These are phyloP conservation scores for Leucophenga montana DNA, from an alignment of 2,888 invertebrate genomes.

Conservation along the genomic window DNA sequence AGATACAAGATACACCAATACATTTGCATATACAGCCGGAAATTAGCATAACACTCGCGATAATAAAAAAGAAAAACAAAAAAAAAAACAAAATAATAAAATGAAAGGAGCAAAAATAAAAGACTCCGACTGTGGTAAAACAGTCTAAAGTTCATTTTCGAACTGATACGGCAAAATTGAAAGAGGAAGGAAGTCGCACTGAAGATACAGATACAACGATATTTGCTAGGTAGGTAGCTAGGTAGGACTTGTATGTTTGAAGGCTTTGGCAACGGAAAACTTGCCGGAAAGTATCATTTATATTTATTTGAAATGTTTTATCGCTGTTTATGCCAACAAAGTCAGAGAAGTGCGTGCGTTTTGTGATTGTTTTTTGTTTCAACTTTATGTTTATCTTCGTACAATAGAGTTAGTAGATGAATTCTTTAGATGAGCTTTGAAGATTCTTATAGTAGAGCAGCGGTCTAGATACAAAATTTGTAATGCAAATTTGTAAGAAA, in stretches of 20 bases:
- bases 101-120: slow-evolving; percentile 30
- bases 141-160: slow-evolving; percentile 53
- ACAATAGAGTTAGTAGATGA: no score
- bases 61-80: slow-evolving; percentile 62
- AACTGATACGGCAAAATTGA: slow-evolving; percentile 58
- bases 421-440: no score
- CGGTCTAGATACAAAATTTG: no score
- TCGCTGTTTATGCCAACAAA: slow-evolving; percentile 38
- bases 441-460: no score
- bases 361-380: slow-evolving; percentile 10
- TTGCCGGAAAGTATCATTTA: slow-evolving; percentile 53
- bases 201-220: slow-evolving; percentile 35
- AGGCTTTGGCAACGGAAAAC: slow-evolving; percentile 17
- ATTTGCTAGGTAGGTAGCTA: slow-evolving; percentile 18
- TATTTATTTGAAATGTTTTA: slow-evolving; percentile 59
- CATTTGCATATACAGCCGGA: slow-evolving; percentile 47
- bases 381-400: no score
- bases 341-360: not conserved
- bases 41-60: slow-evolving; percentile 69
- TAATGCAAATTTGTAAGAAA: no score
- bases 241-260: slow-evolving; percentile 14
- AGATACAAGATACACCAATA: no score
- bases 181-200: slow-evolving; percentile 53
- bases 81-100: slow-evolving; percentile 36
- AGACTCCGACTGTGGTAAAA: slow-evolving; percentile 3